These are phyloP conservation scores for Cataglyphis rosenhaueri DNA, from an alignment of 2,888 invertebrate genomes.

Conservation along the genomic window DNA sequence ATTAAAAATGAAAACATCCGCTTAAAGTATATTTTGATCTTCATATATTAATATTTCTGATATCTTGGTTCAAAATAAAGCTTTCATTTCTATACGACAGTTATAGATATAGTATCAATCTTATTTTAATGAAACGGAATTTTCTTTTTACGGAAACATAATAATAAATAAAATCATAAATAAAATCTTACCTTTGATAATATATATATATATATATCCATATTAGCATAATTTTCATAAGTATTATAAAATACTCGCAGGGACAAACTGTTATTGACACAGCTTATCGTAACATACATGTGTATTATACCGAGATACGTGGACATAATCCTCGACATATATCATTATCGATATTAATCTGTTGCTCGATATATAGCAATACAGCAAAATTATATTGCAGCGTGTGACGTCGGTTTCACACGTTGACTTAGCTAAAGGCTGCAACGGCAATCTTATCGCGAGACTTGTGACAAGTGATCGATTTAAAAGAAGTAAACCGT, in stretches of 20 bases:
- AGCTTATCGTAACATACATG: neutral
- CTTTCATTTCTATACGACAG: neutral
- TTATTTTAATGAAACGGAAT: neutral
- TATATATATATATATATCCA: too few species aligned
- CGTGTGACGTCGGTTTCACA: neutral
- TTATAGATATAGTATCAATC: neutral
- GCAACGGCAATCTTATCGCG: slow-evolving; percentile 1
- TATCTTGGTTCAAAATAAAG: neutral
- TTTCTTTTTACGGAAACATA: neutral
- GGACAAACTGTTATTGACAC: neutral
- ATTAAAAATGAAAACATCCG: slow-evolving; percentile 1
- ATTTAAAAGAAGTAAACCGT: slow-evolving; percentile 8
- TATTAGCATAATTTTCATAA: neutral
- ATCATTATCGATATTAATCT: slow-evolving; percentile 7
- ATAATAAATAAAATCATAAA: slow-evolving; percentile 19
- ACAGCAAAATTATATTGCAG: slow-evolving; percentile 2
- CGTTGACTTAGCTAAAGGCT: slow-evolving; percentile 14
- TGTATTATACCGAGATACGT: too few species aligned
- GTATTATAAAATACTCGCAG: neutral
- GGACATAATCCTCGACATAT: neutral
- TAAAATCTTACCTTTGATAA: neutral
- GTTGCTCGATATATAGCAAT: neutral
- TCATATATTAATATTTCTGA: slow-evolving; percentile 7
- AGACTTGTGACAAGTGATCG: slow-evolving; percentile 23
- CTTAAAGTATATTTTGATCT: neutral